Conservation (phyloP, 2,888 invertebrate species). For the Crocallis elinguaria region DNA sequence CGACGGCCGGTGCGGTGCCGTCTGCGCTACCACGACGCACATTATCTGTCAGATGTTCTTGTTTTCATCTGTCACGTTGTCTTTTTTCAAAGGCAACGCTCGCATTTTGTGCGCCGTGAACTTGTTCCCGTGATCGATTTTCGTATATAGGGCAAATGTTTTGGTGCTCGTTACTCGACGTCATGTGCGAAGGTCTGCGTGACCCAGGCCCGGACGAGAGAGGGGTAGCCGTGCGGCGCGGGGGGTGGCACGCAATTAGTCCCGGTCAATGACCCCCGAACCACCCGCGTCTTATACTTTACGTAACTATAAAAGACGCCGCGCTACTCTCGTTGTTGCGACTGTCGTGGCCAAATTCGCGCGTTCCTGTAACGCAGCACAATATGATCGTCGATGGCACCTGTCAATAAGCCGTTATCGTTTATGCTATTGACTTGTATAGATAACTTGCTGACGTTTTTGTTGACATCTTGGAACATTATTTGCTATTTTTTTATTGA, state of each 20-base stretch:
- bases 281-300: constrained; percentile 41
- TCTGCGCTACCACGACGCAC: neutral
- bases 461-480: too few species aligned
- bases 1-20: neutral
- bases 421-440: too few species aligned
- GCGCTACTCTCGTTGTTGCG: constrained; percentile 7
- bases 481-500: too few species aligned
- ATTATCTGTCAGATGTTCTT: neutral
- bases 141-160: constrained; percentile 72
- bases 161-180: constrained; percentile 53
- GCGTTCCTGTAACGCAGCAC: constrained; percentile 2
- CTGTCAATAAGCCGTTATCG: neutral
- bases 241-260: constrained; percentile 69
- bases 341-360: neutral
- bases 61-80: neutral
- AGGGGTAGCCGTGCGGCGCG: constrained; percentile 31
- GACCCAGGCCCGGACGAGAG: constrained; percentile 49
- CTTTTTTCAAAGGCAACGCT: neutral
- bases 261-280: constrained; percentile 70
- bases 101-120: constrained; percentile 52
- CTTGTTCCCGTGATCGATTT: constrained; percentile 78
- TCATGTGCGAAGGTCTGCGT: constrained; percentile 71
- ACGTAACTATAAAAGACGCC: constrained; percentile 16
- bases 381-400: neutral
- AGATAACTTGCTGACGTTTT: too few species aligned